Evolutionary conservation across 2,113 vertebrate genomes (phyloP), one percentile per base, ranked within the genome.

Genomic region (Cyprinus carpio): DNA sequence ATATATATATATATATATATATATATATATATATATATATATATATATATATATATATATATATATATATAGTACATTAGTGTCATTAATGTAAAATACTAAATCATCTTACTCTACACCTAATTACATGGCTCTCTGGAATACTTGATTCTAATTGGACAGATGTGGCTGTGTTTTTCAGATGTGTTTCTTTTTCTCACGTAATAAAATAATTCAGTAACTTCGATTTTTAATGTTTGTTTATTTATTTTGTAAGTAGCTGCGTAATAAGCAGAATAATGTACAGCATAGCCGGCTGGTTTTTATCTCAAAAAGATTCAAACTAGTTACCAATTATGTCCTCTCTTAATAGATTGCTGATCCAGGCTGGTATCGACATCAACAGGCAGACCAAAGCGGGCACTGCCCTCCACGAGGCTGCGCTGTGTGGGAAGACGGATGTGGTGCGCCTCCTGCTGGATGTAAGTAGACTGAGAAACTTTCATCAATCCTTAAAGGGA

Each of bases 341-440:
- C 29, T 46, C 23, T 25, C 62, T 71, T 40, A 65, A 20, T 93
- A 99, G 98, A 89, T 95, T 99, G 83, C 91, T 99, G 91, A 96
- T 99, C 89, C 98, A 98, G 93, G 96, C 98, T 0, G 98, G 98
- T 82, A 99, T 99, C 0, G 97, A 99, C 93, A 99, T 99, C 89
- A 99, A 99, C 95, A 94, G 97, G 86, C 98, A 99, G 92, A 99
- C 98, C 90, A 99, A 99, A 93, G 95, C 98, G 0, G 98, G 98
- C 91, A 99, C 98, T 0, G 98, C 98, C 18, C 95, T 99, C 87
- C 98, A 99, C 0, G 98, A 99, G 88, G 98, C 98, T 0, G 97
- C 98, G 0, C 95, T 99, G n/a, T 99, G 98, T 0, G 98, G 98
- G 77, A 99, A 99, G 92, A 99, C 98, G 0, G 98, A 99, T 0